Evolutionary conservation across 2,113 vertebrate genomes (phyloP), one percentile per base, ranked within the genome.

Genomic region (Psammodynastes pulverulentus): DNA sequence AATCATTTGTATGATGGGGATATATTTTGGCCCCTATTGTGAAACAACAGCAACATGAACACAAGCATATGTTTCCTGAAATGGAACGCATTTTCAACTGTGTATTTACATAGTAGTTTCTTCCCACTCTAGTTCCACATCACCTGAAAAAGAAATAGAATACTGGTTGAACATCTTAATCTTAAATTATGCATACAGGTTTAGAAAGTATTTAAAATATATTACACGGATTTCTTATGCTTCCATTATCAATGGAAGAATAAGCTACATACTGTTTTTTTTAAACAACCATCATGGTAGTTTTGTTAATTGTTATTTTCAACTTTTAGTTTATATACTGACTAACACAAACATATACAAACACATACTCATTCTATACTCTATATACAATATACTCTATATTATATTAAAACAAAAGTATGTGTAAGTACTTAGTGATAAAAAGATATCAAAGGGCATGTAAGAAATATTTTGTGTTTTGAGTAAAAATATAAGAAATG

Each of bases 61-160:
- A 94, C 45, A 29, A 93, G 72, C 7, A 9, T 84, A 93, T 93
- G 92, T 53, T 94, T 96, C 95, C 97, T 92, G 93, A 94, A 94
- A 95, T 91, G 85, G 88, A 58, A 72, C 67, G 90, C 53, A 90
- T 45, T 92, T 94, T 95, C 91, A 91, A 24, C 94, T 51, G 88
- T 89, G 5, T 29, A 91, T 97, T 98, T 97, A 99, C 99, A 99
- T 99, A 0, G 99, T 99, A 67, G 99, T 99, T 97, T 99, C 99
- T 97, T 99, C 99, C 99, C 99, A 99, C 96, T 99, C 99, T 91
- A 99, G 97, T 91, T 99, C 99, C 91, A 99, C 98, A 92, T 99
- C 99, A 97, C 99, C 99, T 99, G 95, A 13, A 97, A 96, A 92
- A 96, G 92, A 96, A 93, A 96, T 17, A 94, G 91, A 97, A 92